Evolutionary conservation across 1,140 invertebrate species (phyloP).

Genomic region (Zelostemma sp.): DNA sequence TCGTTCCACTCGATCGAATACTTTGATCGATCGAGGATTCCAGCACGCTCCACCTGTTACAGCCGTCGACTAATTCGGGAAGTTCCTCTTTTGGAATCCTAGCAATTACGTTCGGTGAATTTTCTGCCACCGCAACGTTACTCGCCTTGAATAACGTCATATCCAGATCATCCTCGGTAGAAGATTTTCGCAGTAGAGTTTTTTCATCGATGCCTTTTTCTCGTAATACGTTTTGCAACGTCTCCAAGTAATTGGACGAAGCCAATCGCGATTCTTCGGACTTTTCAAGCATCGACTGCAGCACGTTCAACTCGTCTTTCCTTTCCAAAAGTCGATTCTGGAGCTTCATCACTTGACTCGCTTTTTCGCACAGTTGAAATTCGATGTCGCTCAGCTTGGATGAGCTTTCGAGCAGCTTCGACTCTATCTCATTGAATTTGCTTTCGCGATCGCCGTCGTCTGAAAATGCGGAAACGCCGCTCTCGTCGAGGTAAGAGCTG

Average conservation of each 20-base stretch:
- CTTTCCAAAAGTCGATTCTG: conserved; percentile 14
- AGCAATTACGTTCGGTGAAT: conserved; percentile 19
- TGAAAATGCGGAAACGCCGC: too few species aligned
- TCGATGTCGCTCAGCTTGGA: conserved; percentile 16
- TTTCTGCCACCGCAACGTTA: conserved; percentile 1
- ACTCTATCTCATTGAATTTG: too few species aligned
- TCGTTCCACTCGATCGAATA: conserved; percentile 30
- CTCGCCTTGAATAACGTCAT: conserved; percentile 24
- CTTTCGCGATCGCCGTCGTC: not conserved
- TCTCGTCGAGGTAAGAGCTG: too few species aligned
- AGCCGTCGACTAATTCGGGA: conserved; percentile 19
- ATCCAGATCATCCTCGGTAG: not conserved
- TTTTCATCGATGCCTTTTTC: conserved; percentile 4
- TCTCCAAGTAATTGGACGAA: conserved; percentile 17
- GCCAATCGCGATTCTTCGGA: too few species aligned
- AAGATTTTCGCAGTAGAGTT: conserved; percentile 7
- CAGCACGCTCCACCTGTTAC: conserved; percentile 10
- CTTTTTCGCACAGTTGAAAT: conserved; percentile 12
- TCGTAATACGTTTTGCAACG: not conserved
- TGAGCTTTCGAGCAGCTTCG: conserved; percentile 8
- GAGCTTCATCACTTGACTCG: conserved; percentile 15
- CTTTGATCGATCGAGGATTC: conserved; percentile 16
- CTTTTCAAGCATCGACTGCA: conserved; percentile 10
- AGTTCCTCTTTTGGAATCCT: conserved; percentile 22
- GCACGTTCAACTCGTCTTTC: conserved; percentile 9